Conservation (phyloP, 2,797 vertebrate genomes). For the Malurus splendens region DNA sequence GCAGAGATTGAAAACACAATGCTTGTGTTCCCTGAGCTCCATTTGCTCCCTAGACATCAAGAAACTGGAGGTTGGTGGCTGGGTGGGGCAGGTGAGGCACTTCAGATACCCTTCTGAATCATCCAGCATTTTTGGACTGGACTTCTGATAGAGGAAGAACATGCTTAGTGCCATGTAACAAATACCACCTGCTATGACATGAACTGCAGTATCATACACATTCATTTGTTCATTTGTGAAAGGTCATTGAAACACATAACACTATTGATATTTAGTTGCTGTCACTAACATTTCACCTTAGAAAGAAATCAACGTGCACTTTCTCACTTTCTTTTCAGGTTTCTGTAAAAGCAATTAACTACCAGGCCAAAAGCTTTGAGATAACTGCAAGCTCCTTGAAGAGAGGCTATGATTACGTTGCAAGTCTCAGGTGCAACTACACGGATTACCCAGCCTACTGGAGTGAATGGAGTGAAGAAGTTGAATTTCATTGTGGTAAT, state of each 20-base stretch:
- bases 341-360: constrained; percentile 25
- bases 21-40: neutral
- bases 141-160: neutral
- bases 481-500: constrained; percentile 54
- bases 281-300: neutral
- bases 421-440: constrained; percentile 27
- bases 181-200: neutral
- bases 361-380: constrained; percentile 20
- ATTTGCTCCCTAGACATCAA: neutral
- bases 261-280: neutral
- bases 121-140: neutral
- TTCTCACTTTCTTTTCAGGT: constrained; percentile 5
- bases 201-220: neutral
- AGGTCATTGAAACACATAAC: neutral
- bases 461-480: constrained; percentile 70
- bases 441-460: neutral
- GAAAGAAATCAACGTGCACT: neutral
- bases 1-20: neutral
- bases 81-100: neutral
- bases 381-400: constrained; percentile 31
- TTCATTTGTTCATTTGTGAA: neutral
- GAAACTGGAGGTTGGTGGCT: neutral
- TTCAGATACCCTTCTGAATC: neutral
- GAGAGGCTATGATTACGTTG: constrained; percentile 10
- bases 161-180: neutral